Evolutionary conservation across 2,113 vertebrate species (phyloP), one percentile per base, ranked within the genome.

Genomic region (Setophaga coronata): DNA sequence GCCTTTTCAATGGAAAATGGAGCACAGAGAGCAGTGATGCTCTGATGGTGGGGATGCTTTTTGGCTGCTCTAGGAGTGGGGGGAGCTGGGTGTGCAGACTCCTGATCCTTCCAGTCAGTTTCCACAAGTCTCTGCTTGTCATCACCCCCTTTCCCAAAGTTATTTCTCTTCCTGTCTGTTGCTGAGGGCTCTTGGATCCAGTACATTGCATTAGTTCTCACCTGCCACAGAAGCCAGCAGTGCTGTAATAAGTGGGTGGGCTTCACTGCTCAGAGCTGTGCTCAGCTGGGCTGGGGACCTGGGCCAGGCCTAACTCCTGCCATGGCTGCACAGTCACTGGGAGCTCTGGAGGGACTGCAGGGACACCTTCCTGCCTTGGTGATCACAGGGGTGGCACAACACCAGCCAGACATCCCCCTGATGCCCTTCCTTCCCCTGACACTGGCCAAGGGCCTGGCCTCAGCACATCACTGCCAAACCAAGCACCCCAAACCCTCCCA

Each of bases 161-260:
- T 93, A 70, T 92, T 94, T 85, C 72, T 82, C 74, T 79, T 91
- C 54, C 92, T 92, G 85, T 88, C 90, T 93, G 25, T 60, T 96
- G 88, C 74, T 92, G 94, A 90, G 85, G 83, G 78, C 88, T 94
- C 92, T 90, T 94, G 90, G 88, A 92, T 94, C 74, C 84, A 28
- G 40, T 7, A 3, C 73, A 9, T 31, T 31, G 82, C 69, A 12
- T 83, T 45, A 82, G 70, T 94, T 97, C 66, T 26, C 90, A 77
- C 79, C 92, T 96, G 92, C 90, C 74, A 31, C 13, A 16, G 9
- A 76, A 90, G 56, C 62, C 88, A 80, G 86, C 18, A 36, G n/a
- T 25, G 18, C 77, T 76, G 90, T 34, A 62, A 29, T 34, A 6
- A 84, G 73, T 53, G 74, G 77, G 92, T 77, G 88, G 76, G 87